Evolutionary conservation across 2,797 vertebrate genomes (phyloP).

Genomic region (Myotis vivesi): DNA sequence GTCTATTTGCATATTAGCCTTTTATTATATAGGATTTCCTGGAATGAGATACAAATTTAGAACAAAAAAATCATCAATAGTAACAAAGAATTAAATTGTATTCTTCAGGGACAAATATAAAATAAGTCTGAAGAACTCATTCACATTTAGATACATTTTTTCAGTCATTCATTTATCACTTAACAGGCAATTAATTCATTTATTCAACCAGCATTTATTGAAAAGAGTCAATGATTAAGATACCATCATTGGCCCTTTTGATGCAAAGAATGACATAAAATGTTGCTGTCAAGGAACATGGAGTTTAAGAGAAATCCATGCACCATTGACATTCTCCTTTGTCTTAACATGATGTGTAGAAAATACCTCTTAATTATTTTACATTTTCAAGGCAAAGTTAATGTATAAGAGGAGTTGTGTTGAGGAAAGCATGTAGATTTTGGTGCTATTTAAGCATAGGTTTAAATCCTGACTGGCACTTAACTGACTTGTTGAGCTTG

Average conservation of each 20-base stretch:
- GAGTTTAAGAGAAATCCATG: neutral
- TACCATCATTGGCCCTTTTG: neutral
- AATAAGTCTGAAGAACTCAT: neutral
- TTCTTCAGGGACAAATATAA: neutral
- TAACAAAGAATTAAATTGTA: neutral
- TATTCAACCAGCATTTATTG: neutral
- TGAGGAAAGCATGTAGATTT: neutral
- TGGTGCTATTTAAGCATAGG: neutral
- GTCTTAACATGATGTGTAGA: neutral
- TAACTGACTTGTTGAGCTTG: neutral
- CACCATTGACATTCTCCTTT: neutral
- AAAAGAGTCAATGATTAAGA: neutral
- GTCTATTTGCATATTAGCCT: too few species aligned
- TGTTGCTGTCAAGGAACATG: neutral
- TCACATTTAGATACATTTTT: neutral
- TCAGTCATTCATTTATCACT: neutral
- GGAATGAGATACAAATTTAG: neutral
- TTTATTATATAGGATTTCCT: constrained; percentile 20
- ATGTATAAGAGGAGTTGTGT: neutral
- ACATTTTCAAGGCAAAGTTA: neutral
- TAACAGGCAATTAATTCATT: neutral
- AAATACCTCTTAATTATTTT: neutral
- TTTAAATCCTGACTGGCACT: neutral
- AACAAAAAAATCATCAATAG: neutral
- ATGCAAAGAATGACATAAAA: neutral